Conservation (phyloP, 2,888 invertebrate genomes). For the Branchellion lobata region DNA sequence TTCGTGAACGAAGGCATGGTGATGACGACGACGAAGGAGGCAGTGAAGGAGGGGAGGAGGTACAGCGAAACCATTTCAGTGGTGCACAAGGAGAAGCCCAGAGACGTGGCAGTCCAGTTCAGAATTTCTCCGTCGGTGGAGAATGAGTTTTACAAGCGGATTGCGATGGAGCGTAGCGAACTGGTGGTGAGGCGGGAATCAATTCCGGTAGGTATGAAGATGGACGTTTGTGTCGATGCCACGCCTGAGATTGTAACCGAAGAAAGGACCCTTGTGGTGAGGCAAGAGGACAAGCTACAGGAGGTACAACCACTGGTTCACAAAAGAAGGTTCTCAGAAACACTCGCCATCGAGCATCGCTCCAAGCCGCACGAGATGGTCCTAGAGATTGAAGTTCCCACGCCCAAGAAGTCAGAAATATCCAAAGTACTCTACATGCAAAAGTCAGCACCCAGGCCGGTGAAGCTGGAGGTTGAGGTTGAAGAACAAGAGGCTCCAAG, state of each 20-base stretch:
- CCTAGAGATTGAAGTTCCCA: constrained; percentile 53
- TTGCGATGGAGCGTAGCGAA: constrained; percentile 46
- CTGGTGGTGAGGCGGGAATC: constrained; percentile 47
- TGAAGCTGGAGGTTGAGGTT: constrained; percentile 50
- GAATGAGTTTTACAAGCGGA: constrained; percentile 19
- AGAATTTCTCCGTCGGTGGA: constrained; percentile 41
- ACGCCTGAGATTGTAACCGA: constrained; percentile 47
- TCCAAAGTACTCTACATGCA: constrained; percentile 47
- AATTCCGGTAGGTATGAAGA: constrained; percentile 48
- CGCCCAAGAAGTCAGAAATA: constrained; percentile 45
- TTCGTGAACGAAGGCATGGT: constrained; percentile 56
- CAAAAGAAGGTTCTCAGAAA: constrained; percentile 51
- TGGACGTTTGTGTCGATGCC: constrained; percentile 52
- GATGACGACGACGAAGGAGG: constrained; percentile 54
- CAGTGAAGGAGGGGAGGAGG: constrained; percentile 51
- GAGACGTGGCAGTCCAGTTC: constrained; percentile 49
- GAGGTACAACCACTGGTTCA: constrained; percentile 47
- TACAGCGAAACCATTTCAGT: constrained; percentile 52
- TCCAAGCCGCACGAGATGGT: constrained; percentile 54
- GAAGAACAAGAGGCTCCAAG: constrained; percentile 19
- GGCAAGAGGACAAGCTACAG: constrained; percentile 50
- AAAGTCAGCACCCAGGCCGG: constrained; percentile 44
- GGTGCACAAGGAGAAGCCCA: constrained; percentile 49
- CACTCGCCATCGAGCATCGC: constrained; percentile 49
- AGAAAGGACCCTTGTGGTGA: constrained; percentile 47